phyloP scores from a whole-genome alignment of 2,113 vertebrate genomes.

The Lutjanus erythropterus region DNA sequence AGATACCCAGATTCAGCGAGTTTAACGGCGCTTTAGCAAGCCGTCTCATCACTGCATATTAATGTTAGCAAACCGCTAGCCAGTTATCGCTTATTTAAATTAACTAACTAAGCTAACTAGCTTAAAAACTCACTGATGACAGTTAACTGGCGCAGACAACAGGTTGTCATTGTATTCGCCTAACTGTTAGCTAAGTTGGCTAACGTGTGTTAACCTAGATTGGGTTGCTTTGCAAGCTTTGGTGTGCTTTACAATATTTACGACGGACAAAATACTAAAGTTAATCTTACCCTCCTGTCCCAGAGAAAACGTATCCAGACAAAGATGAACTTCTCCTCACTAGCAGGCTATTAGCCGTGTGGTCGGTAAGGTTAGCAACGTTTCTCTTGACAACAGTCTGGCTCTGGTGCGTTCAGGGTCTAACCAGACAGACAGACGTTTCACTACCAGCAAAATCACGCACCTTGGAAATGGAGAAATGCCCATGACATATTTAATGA shows the following conservation, averaged over 20 bases:
- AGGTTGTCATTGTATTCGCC: constrained; percentile 54
- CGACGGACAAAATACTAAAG: fast-evolving
- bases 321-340: constrained; percentile 7
- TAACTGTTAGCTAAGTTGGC: constrained; percentile 39
- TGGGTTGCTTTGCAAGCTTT: not conserved
- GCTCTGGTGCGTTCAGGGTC: constrained; percentile 38
- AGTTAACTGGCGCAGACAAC: constrained; percentile 55
- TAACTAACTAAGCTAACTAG: not conserved
- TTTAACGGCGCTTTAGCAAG: not conserved
- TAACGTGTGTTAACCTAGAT: not conserved
- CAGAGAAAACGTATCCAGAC: not conserved
- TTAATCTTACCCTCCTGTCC: constrained; percentile 5
- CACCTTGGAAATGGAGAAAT: not conserved
- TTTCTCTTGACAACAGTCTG: constrained; percentile 61
- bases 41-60: not conserved
- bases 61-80: not conserved
- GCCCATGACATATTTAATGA: not conserved
- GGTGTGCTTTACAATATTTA: not conserved
- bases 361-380: constrained; percentile 21
- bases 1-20: not conserved
- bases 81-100: not conserved
- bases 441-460: fast-evolving
- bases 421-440: not conserved
- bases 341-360: not conserved
- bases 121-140: constrained; percentile 6